These are phyloP conservation scores for Muscicapa striata DNA, from an alignment of 2,797 vertebrate species.

Conservation along the genomic window DNA sequence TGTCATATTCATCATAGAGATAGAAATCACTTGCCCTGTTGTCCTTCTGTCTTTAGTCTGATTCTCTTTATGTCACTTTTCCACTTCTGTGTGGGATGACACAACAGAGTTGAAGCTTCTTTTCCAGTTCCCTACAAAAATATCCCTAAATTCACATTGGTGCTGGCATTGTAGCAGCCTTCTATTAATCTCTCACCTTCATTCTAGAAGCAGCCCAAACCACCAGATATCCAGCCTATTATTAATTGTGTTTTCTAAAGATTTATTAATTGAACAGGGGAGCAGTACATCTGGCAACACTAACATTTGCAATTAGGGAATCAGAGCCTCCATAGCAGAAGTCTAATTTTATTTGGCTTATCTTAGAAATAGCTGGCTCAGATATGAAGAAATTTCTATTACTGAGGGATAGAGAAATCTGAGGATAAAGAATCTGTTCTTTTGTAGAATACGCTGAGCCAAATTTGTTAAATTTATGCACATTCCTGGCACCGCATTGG, in stretches of 20 bases:
- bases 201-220: conserved; percentile 27
- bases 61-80: background rate
- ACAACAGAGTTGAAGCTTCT: background rate
- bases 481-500: background rate
- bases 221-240: conserved; percentile 28
- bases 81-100: background rate
- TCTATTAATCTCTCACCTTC: background rate
- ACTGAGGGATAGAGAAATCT: background rate
- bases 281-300: conserved; percentile 74
- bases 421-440: background rate
- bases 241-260: conserved; percentile 73
- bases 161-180: background rate
- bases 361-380: conserved; percentile 42
- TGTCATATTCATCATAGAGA: background rate
- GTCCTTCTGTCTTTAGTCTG: background rate
- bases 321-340: conserved; percentile 34
- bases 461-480: background rate
- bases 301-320: conserved; percentile 74
- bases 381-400: conserved; percentile 20
- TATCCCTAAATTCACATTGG: background rate
- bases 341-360: conserved; percentile 63
- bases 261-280: conserved; percentile 77
- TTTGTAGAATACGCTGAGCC: background rate
- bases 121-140: background rate
- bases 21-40: background rate